phyloP scores from a whole-genome alignment of 2,888 invertebrate genomes.

The Melolontha melolontha region DNA sequence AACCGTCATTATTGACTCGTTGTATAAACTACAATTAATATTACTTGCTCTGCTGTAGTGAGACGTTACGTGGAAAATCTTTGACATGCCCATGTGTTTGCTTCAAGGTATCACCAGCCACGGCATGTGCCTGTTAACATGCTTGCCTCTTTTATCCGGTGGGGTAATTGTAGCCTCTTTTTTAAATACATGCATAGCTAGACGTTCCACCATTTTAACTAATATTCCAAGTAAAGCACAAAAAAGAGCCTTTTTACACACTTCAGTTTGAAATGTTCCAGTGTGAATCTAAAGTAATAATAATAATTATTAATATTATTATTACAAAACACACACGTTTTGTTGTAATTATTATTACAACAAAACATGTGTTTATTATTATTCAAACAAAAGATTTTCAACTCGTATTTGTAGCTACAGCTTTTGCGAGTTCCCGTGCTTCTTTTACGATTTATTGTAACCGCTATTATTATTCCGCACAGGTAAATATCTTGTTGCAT shows the following conservation, averaged over 20 bases:
- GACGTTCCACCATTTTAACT: conserved; percentile 6
- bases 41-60: conserved; percentile 37
- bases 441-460: conserved; percentile 12
- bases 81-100: conserved; percentile 11
- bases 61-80: conserved; percentile 23
- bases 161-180: conserved; percentile 9
- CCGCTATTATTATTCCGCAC: neutral
- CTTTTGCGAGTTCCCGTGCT: neutral
- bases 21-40: no score
- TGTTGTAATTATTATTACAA: conserved; percentile 8
- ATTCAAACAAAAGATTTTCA: conserved; percentile 3
- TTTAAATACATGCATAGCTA: conserved; percentile 3
- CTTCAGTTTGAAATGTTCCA: neutral
- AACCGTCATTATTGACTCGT: no score
- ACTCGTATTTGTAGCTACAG: no score
- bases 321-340: neutral
- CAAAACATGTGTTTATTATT: no score
- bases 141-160: conserved; percentile 16
- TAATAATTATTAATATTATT: conserved; percentile 5
- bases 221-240: conserved; percentile 6
- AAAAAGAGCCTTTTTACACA: conserved; percentile 1
- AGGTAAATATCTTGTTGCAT: conserved; percentile 13
- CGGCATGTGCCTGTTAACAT: no score
- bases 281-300: no score
- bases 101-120: no score